These are phyloP conservation scores for Lacanobia oleracea DNA, from an alignment of 2,888 invertebrate species.

Conservation along the genomic window DNA sequence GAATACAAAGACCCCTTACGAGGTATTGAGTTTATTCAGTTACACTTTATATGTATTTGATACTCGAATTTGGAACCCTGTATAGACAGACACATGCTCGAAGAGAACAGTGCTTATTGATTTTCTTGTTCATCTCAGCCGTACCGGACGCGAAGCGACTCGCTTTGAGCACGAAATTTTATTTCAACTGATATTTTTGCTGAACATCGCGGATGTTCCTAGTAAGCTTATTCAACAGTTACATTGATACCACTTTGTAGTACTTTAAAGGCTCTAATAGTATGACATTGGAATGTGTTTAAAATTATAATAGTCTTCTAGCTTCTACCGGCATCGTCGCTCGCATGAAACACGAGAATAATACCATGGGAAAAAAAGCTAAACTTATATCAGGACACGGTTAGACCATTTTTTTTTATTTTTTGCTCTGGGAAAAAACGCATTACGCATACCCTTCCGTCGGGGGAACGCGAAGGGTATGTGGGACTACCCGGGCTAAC, in stretches of 20 bases:
- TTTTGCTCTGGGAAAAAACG: too few species aligned
- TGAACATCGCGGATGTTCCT: background rate
- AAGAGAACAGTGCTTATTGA: constrained; percentile 52
- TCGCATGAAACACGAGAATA: too few species aligned
- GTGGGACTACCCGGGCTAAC: too few species aligned
- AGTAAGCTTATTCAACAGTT: constrained; percentile 16
- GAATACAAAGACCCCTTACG: too few species aligned
- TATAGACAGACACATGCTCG: constrained; percentile 22
- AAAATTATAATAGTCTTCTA: background rate
- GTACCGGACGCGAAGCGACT: constrained; percentile 17
- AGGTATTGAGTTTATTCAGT: too few species aligned
- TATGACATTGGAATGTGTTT: background rate
- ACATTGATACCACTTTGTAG: background rate
- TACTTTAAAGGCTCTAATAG: background rate
- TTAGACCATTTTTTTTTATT: too few species aligned
- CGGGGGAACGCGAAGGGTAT: too few species aligned
- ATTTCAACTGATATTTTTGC: constrained; percentile 17
- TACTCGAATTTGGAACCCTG: background rate
- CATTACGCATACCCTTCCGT: too few species aligned
- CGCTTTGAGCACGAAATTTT: constrained; percentile 27
- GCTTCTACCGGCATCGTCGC: too few species aligned
- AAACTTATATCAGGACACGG: too few species aligned
- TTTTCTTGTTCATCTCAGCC: constrained; percentile 42
- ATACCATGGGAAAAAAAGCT: too few species aligned
- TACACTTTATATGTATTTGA: too few species aligned